phyloP scores from a whole-genome alignment of 2,888 invertebrate genomes.

The Scrobipalpa atriplicella region DNA sequence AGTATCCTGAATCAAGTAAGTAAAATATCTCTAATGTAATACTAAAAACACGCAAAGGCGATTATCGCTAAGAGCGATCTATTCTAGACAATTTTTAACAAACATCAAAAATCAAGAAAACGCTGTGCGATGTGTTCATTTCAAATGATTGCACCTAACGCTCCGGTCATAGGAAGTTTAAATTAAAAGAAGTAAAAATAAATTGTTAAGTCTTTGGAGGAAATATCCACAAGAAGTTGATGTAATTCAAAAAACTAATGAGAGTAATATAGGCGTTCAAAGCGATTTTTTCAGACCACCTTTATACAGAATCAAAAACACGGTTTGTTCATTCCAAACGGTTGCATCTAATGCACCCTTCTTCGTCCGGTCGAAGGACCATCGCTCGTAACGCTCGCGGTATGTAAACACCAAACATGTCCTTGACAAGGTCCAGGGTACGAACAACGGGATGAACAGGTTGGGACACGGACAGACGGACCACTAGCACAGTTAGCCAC shows the following conservation, averaged over 20 bases:
- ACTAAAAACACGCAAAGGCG: too few species aligned
- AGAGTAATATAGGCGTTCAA: conserved; percentile 5
- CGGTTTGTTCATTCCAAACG: too few species aligned
- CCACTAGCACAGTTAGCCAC: conserved; percentile 72
- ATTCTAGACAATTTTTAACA: too few species aligned
- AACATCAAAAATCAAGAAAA: not conserved
- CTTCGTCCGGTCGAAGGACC: not conserved
- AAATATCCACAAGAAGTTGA: too few species aligned
- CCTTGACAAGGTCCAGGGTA: conserved; percentile 57
- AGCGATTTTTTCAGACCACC: conserved; percentile 9
- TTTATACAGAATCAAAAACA: too few species aligned
- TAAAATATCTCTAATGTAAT: too few species aligned
- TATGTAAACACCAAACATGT: conserved; percentile 39
- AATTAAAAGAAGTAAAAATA: too few species aligned
- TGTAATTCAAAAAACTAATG: not conserved
- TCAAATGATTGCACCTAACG: not conserved
- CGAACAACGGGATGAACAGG: conserved; percentile 69
- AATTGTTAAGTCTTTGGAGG: too few species aligned
- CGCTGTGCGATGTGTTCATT: not conserved
- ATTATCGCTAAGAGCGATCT: too few species aligned
- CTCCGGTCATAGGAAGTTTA: not conserved
- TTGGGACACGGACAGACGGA: conserved; percentile 54
- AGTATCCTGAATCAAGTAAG: too few species aligned
- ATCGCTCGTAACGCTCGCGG: not conserved
- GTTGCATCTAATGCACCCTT: too few species aligned